A percentile compares a stretch with the other conserved stretches of the same genome.
These are phyloP conservation scores for Boloria euphrosyne DNA, from an alignment of 2,888 invertebrate species.

Conservation along the genomic window DNA sequence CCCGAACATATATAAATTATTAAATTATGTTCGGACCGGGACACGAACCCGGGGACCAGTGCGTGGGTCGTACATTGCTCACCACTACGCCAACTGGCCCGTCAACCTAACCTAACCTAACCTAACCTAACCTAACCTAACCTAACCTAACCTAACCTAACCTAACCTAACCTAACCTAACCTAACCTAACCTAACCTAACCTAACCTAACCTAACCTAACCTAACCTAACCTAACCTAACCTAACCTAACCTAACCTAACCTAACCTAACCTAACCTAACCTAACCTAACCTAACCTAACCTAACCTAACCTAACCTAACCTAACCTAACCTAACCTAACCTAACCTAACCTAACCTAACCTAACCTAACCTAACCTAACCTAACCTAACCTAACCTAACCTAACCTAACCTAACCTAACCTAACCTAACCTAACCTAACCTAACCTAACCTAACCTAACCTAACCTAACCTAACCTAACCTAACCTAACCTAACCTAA, in stretches of 20 bases:
- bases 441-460: conserved; percentile 30
- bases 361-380: conserved; percentile 41
- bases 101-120: conserved; percentile 40
- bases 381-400: conserved; percentile 40
- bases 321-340: conserved; percentile 41
- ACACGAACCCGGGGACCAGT: too few species aligned
- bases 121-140: conserved; percentile 38
- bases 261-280: conserved; percentile 40
- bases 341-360: conserved; percentile 40
- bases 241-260: conserved; percentile 40
- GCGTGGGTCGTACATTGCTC: too few species aligned
- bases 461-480: conserved; percentile 30
- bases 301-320: conserved; percentile 41
- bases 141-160: conserved; percentile 40
- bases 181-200: conserved; percentile 41
- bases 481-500: conserved; percentile 16
- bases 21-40: too few species aligned
- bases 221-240: conserved; percentile 42
- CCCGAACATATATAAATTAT: too few species aligned
- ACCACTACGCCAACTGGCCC: too few species aligned
- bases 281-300: conserved; percentile 39
- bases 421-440: conserved; percentile 30
- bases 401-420: conserved; percentile 35
- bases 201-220: conserved; percentile 42
- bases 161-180: conserved; percentile 38